A percentile compares a stretch with the other conserved stretches of the same genome.
Evolutionary conservation across 2,888 invertebrate species (phyloP).

Genomic region (Hecatera dysodea): DNA sequence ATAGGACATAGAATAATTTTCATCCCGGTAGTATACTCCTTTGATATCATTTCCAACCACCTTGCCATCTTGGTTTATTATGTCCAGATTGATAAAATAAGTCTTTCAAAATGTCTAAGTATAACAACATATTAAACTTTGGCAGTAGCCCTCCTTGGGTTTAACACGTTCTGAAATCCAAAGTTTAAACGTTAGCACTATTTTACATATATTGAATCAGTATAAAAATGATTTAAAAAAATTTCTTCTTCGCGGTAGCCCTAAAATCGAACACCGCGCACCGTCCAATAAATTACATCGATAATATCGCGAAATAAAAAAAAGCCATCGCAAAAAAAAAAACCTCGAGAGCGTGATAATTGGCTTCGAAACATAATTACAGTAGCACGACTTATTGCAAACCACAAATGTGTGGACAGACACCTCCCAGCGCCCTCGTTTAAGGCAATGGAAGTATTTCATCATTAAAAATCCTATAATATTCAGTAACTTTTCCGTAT

Average conservation of each 20-base stretch:
- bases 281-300: slow-evolving; percentile 65
- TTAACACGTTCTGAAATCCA: too few relatives aligned
- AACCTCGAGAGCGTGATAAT: slow-evolving; percentile 53
- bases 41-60: too few relatives aligned
- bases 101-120: too few relatives aligned
- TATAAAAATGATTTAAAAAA: too few relatives aligned
- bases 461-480: slow-evolving; percentile 41
- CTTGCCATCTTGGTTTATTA: too few relatives aligned
- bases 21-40: too few relatives aligned
- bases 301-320: slow-evolving; percentile 65
- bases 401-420: slow-evolving; percentile 43
- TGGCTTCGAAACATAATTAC: slow-evolving; percentile 54
- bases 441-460: slow-evolving; percentile 23
- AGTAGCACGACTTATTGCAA: slow-evolving; percentile 47
- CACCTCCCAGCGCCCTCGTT: slow-evolving; percentile 45
- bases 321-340: slow-evolving; percentile 50
- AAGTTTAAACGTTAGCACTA: too few relatives aligned
- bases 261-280: slow-evolving; percentile 55
- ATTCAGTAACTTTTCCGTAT: slow-evolving; percentile 17
- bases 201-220: too few relatives aligned
- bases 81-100: too few relatives aligned
- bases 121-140: too few relatives aligned
- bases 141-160: too few relatives aligned
- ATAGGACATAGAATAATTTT: too few relatives aligned
- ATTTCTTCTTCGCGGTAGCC: slow-evolving; percentile 53